A percentile compares a stretch with the other conserved stretches of the same genome.
These are phyloP conservation scores for Anguilla japonica DNA, from an alignment of 2,113 vertebrate species.

Conservation along the genomic window DNA sequence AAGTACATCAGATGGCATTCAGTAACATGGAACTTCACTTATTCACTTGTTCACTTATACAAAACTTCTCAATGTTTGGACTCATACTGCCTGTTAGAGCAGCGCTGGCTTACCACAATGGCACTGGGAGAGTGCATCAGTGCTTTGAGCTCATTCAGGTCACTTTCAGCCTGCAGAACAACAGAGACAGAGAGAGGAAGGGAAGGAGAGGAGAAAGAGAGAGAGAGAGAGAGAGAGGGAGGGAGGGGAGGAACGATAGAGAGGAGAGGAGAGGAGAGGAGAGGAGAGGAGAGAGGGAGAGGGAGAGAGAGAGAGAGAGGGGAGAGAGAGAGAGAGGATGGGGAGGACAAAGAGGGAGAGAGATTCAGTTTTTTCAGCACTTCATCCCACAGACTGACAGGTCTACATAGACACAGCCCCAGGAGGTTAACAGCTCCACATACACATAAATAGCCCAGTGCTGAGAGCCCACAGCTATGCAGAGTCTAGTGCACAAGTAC, in stretches of 20 bases:
- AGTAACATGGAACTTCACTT: background rate
- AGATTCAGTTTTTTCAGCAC: conserved; percentile 24
- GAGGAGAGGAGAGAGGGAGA: conserved; percentile 43
- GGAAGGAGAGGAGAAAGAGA: conserved; percentile 23
- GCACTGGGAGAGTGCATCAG: conserved; percentile 96
- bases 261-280: conserved; percentile 17
- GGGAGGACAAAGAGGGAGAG: conserved; percentile 30
- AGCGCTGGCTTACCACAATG: conserved; percentile 85
- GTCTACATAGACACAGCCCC: background rate
- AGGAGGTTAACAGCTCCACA: background rate
- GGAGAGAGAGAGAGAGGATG: conserved; percentile 40
- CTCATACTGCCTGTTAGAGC: background rate
- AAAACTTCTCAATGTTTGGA: background rate
- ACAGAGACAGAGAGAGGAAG: conserved; percentile 8
- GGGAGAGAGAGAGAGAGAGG: conserved; percentile 43
- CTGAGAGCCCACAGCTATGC: background rate
- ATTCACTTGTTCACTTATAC: background rate
- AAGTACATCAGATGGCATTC: background rate
- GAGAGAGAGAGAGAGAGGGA: background rate
- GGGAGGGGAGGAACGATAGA: conserved; percentile 49
- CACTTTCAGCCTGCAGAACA: conserved; percentile 88
- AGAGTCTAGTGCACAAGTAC: background rate
- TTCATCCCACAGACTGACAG: background rate
- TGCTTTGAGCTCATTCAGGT: conserved; percentile 96
- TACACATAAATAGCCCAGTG: background rate